These are phyloP conservation scores for Propithecus deckenii DNA, from an alignment of 2,797 vertebrate genomes.

Conservation along the genomic window DNA sequence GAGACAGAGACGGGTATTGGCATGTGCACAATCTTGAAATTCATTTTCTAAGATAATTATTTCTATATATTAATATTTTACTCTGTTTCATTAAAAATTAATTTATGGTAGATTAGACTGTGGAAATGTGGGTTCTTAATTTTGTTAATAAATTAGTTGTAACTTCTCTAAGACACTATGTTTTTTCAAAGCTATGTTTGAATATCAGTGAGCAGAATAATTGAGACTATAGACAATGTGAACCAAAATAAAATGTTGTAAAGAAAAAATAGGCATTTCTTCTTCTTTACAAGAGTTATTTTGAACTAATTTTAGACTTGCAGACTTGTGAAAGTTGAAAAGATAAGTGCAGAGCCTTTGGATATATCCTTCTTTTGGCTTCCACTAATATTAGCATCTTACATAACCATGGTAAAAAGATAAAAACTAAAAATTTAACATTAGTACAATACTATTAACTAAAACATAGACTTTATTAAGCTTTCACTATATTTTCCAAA, in stretches of 20 bases:
- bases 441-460: neutral
- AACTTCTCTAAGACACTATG: neutral
- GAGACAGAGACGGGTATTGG: neutral
- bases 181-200: neutral
- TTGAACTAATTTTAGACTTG: neutral
- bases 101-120: neutral
- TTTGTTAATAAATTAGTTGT: neutral
- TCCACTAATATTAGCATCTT: neutral
- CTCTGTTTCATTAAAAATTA: neutral
- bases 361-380: neutral
- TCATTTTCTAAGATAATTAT: neutral
- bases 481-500: neutral
- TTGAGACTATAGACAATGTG: neutral
- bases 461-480: neutral
- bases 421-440: neutral
- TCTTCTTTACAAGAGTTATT: neutral
- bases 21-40: neutral
- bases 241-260: neutral
- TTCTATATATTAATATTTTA: neutral
- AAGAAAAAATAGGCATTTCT: neutral
- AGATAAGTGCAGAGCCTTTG: neutral
- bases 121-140: neutral
- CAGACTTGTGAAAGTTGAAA: neutral
- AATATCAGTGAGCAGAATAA: neutral
- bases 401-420: neutral